Base-by-base conservation (phyloP, 1,140 invertebrate species). In the Anoplolepis gracilipes region DNA sequence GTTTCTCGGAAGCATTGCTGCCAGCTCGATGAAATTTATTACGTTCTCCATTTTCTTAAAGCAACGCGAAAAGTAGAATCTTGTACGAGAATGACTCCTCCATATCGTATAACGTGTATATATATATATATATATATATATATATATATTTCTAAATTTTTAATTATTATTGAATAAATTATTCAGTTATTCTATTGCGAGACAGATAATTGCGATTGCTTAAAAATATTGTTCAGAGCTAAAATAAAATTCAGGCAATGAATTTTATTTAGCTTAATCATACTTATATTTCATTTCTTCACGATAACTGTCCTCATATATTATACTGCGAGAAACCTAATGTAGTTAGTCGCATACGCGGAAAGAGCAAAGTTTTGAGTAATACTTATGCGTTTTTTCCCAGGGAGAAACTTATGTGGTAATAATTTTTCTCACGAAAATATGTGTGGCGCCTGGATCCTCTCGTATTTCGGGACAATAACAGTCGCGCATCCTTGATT, bases 201-300 rank as follows among this genome's bases (percentile, higher is more conserved):
- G 39, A 59, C 2, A 8, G 11, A 59, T 25, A 11, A 39, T 36
- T 1, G 13, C 3, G 33, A 39, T 16, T 8, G 33, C 16, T 59
- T 8, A 19, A 13, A 16, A 30, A 33, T 16, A 10, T 62, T 16
- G 57, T 42, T 11, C 13, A 28, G 8, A 25, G 4, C 13, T 16
- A 4, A 30, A 2, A 53, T 53, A 28, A 75, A 88, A 88, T 88
- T 88, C 67, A 61, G 86, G 79, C 67, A 73, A 42, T 53, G 25
- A 85, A 16, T 8, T 49, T 88, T 42, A 88, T 88, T 85, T 73
- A 33, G 19, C 3, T 33, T 11, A 19, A 33, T 53, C 8, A 36
- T 11, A 4, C 36, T 55, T 67, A 2, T 22, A 39, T 36, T 39
- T 22, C 28, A 2, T 25, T 57, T 39, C 42, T 59, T 11, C 2